phyloP scores from a whole-genome alignment of 2,797 vertebrate species.

The Amniataba percoides region DNA sequence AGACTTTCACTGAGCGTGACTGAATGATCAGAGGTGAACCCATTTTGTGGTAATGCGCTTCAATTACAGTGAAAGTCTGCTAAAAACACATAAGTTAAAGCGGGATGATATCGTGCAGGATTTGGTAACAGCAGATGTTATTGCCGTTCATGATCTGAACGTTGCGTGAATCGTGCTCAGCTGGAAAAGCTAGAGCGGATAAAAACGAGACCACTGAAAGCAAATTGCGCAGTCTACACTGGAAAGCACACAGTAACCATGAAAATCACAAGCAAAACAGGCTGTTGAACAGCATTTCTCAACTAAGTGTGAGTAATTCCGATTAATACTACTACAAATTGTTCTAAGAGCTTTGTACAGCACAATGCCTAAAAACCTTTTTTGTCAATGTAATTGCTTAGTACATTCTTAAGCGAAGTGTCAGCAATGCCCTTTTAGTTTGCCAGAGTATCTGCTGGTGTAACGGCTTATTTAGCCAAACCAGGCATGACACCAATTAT shows the following conservation, averaged over 20 bases:
- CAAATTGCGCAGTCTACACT: not conserved
- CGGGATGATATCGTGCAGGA: not conserved
- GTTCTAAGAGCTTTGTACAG: conserved; percentile 26
- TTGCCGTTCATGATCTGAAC: conserved; percentile 12
- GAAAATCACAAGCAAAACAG: not conserved
- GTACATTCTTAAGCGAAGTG: conserved; percentile 58
- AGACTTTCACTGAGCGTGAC: conserved; percentile 45
- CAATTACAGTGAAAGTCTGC: conserved; percentile 52
- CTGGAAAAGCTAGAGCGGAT: not conserved
- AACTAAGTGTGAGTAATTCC: conserved; percentile 25
- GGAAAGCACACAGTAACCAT: not conserved
- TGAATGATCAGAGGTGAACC: conserved; percentile 59
- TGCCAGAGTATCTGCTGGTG: conserved; percentile 55
- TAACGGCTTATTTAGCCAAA: conserved; percentile 78
- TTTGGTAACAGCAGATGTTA: conserved; percentile 12
- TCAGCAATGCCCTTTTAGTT: conserved; percentile 63
- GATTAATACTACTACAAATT: conserved; percentile 32
- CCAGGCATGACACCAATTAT: conserved; percentile 75
- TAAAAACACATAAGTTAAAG: conserved; percentile 43
- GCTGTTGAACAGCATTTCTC: conserved; percentile 21
- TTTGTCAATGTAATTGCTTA: conserved; percentile 49
- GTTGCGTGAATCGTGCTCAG: not conserved
- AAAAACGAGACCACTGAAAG: not conserved
- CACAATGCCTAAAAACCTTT: conserved; percentile 17
- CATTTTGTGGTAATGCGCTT: conserved; percentile 65